Evolutionary conservation across 2,888 invertebrate genomes (phyloP).

Genomic region (Tridacna gigas): DNA sequence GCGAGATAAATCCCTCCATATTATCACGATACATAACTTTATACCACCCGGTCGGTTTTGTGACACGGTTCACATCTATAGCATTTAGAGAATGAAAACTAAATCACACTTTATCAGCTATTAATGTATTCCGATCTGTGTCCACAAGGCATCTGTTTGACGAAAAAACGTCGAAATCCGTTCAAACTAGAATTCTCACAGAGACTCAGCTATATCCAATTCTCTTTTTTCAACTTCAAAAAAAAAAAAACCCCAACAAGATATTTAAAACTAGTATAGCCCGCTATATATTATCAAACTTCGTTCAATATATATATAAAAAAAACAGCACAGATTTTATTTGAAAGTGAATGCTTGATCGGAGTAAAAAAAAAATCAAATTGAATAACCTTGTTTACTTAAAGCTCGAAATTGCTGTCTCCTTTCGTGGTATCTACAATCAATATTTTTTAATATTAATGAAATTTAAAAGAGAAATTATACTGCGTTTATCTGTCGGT

Average conservation of each 20-base stretch:
- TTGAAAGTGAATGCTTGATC: neutral
- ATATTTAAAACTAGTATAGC: slow-evolving; percentile 1
- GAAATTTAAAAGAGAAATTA: slow-evolving; percentile 22
- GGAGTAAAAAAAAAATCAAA: slow-evolving; percentile 2
- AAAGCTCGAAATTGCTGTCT: slow-evolving; percentile 14
- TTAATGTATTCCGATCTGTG: too few species aligned
- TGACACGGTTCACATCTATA: too few species aligned
- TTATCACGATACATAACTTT: neutral
- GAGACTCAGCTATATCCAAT: neutral
- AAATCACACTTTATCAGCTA: too few species aligned
- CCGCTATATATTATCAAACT: slow-evolving; percentile 9
- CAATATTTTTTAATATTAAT: slow-evolving; percentile 11
- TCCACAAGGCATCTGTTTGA: neutral
- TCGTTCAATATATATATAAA: neutral
- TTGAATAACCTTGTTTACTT: slow-evolving; percentile 21
- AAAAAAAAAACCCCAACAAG: too few species aligned
- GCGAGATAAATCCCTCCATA: slow-evolving; percentile 10
- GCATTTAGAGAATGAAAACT: too few species aligned
- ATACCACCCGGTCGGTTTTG: neutral
- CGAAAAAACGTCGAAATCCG: neutral
- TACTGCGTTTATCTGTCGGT: slow-evolving; percentile 7
- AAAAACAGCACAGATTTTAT: slow-evolving; percentile 11
- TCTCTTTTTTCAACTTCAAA: neutral
- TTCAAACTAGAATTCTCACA: neutral
- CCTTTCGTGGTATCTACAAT: neutral